Conservation (phyloP, 92 coral and sea anemone species). For the Porites lobata region DNA sequence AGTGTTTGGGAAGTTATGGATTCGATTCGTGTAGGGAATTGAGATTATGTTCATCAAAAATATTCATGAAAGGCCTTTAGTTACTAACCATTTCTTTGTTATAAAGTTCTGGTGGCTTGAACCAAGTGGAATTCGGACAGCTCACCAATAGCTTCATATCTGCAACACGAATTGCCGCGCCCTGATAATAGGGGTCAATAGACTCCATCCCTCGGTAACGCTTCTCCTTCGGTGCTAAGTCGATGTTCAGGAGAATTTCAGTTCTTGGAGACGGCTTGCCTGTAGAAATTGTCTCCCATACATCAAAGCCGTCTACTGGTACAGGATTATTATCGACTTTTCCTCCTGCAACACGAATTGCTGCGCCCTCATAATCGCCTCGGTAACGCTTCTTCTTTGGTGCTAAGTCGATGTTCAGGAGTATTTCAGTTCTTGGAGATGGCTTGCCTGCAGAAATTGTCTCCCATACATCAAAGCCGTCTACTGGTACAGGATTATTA, state of each 20-base stretch:
- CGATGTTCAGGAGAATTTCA: conserved; percentile 74
- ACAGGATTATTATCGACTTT: conserved; percentile 28
- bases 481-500: too few relatives aligned
- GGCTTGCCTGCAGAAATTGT: too few relatives aligned
- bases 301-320: conserved; percentile 67
- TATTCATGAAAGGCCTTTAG: background rate
- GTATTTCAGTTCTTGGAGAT: too few relatives aligned
- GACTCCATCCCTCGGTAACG: background rate
- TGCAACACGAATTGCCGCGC: conserved; percentile 55
- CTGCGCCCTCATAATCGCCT: too few relatives aligned
- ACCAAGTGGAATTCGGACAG: conserved; percentile 63
- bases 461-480: too few relatives aligned
- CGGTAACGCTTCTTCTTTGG: too few relatives aligned
- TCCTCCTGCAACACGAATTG: conserved; percentile 13
- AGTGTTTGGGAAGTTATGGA: too few relatives aligned
- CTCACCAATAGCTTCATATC: conserved; percentile 60
- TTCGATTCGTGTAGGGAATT: too few relatives aligned
- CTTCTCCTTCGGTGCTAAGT: conserved; percentile 18
- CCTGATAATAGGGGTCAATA: background rate
- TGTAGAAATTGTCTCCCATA: conserved; percentile 63
- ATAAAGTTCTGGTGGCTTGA: conserved; percentile 52
- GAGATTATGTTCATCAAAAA: too few relatives aligned
- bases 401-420: too few relatives aligned
- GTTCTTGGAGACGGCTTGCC: conserved; percentile 70
- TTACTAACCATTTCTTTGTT: conserved; percentile 22